Base-by-base conservation (phyloP, 2,888 invertebrate genomes). In the Drosophila merina region DNA sequence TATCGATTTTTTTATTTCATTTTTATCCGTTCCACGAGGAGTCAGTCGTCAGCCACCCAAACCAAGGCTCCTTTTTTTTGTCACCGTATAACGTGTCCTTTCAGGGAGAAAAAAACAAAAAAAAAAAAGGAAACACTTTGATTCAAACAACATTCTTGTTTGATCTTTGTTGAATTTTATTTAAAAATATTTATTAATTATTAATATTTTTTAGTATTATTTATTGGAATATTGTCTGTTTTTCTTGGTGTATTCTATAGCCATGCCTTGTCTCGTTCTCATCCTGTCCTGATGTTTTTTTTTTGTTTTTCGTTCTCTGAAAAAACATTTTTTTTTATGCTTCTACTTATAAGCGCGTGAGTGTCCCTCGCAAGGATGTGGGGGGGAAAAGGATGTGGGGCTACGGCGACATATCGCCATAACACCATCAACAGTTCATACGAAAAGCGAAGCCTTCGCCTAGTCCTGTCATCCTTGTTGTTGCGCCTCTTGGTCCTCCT, bases 1-100 rank as follows among this genome's bases (percentile, higher is more conserved):
- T 89, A 88, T 88, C 89, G 88, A 88, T 88, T 88, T 89, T 14
- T 20, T 89, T 89, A 80, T 89, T 88, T 84, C 88, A 86, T 84
- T 81, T 86, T 88, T 81, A 84, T 84, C 88, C 88, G 71, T 59
- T 74, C 50, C 45, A 72, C 42, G 55, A 70, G 69, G 70, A 70
- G 70, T 64, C 64, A 72, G 45, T 25, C 54, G 25, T 2, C 20
- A 20, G 20, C 20, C 20, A 20, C 20, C 20, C 20, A 20, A 20
- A 20, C 52, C 45, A 54, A 36, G 45, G 26, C 45, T 12, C 26
- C 40, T 55, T 20, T 47, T 33, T 55, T 47, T 38, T 75, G 56
- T 74, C 63, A 70, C 79, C 8, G 48, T 38, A 57, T 60, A 70
- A 76, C 8, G 50, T 38, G 59, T 60, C 55, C 75, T 63, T 58